These are phyloP conservation scores for Arrhopalites spinosus DNA, from an alignment of 2,888 invertebrate species.

Conservation along the genomic window DNA sequence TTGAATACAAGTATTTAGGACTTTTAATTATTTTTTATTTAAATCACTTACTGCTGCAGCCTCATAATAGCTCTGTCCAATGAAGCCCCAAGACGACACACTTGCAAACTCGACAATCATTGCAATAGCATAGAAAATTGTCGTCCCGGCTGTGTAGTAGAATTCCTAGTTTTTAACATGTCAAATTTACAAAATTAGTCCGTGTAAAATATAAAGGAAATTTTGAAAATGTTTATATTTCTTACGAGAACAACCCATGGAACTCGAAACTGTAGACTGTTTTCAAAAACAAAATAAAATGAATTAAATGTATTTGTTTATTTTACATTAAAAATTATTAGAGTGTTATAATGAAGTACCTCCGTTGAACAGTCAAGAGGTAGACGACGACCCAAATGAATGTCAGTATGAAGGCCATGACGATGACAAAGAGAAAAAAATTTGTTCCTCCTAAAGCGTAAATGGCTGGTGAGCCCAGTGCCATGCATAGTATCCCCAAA, in stretches of 20 bases:
- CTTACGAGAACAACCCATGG: constrained; percentile 84
- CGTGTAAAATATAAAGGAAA: not conserved
- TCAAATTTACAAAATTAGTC: no score
- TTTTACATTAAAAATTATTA: no score
- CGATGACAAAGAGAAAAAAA: constrained; percentile 85
- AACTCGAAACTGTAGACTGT: constrained; percentile 75
- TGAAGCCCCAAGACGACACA: constrained; percentile 57
- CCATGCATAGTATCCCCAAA: constrained; percentile 83
- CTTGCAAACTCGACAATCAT: constrained; percentile 75
- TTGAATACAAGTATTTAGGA: not conserved
- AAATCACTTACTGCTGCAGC: constrained; percentile 73
- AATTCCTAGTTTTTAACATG: constrained; percentile 70
- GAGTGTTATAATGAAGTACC: no score
- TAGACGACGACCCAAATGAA: constrained; percentile 81
- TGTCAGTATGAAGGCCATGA: constrained; percentile 79
- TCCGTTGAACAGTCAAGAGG: constrained; percentile 77
- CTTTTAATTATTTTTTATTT: not conserved
- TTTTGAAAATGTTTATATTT: no score
- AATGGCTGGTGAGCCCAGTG: constrained; percentile 73
- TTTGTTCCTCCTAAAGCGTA: constrained; percentile 65
- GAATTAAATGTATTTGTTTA: no score
- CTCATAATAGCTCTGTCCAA: constrained; percentile 64
- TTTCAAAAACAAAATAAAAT: no score
- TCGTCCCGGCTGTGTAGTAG: constrained; percentile 72
- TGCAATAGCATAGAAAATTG: constrained; percentile 75